Percentiles rank a stretch among this genome's conserved stretches.
These are phyloP conservation scores for Nothocercus julius DNA, from an alignment of 2,113 vertebrate genomes.

Conservation along the genomic window DNA sequence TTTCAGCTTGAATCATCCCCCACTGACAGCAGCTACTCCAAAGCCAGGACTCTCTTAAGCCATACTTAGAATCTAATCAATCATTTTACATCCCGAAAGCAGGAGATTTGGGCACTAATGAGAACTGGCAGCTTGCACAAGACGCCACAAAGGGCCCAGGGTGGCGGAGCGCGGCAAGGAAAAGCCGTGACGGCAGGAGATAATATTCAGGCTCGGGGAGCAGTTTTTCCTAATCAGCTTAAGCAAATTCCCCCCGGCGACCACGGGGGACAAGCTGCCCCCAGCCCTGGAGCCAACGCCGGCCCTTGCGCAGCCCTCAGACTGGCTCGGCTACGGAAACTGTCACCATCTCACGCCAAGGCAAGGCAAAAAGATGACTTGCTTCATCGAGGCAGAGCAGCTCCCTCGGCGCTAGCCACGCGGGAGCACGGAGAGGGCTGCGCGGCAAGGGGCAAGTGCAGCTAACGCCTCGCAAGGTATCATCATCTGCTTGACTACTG, in stretches of 20 bases:
- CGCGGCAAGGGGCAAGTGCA: neutral
- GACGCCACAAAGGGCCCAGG: neutral
- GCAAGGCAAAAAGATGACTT: neutral
- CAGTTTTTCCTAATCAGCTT: neutral
- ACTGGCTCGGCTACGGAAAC: neutral
- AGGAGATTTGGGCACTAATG: neutral
- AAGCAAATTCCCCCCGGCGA: neutral
- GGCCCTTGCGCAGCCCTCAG: accelerated
- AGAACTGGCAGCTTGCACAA: neutral
- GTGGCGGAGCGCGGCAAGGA: neutral
- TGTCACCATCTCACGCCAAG: neutral
- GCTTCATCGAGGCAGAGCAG: neutral
- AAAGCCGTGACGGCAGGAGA: neutral
- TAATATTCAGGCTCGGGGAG: neutral
- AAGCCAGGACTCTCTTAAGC: neutral
- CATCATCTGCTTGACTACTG: neutral
- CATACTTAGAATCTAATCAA: neutral
- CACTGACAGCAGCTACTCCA: neutral
- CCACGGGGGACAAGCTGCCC: neutral
- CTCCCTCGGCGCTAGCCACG: neutral
- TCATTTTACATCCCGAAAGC: neutral
- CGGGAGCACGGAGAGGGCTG: neutral
- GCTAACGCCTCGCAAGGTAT: neutral
- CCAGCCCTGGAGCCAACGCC: neutral
- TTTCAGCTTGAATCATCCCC: neutral